phyloP scores from a whole-genome alignment of 2,113 vertebrate species.

The Labeo catla region DNA sequence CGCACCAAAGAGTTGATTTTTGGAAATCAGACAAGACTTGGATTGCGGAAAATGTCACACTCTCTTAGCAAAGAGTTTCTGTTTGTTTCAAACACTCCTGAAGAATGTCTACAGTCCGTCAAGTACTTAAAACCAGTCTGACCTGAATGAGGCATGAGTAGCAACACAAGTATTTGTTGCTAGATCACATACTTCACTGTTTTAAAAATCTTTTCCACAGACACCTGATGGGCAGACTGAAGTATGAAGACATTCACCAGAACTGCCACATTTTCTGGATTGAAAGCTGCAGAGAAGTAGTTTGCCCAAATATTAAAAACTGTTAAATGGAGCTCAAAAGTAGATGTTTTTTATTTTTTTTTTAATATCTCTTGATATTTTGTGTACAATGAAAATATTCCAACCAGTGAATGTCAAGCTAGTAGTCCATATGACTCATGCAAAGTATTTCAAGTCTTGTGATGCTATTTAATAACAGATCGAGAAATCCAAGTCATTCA shows the following conservation, averaged over 20 bases:
- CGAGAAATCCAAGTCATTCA: background rate
- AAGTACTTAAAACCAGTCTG: conserved; percentile 34
- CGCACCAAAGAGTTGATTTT: background rate
- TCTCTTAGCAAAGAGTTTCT: background rate
- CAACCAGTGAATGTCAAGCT: background rate
- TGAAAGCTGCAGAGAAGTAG: background rate
- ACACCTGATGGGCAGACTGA: background rate
- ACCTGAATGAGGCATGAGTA: conserved; percentile 44
- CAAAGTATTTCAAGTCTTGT: background rate
- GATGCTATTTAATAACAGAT: background rate
- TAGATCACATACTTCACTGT: background rate
- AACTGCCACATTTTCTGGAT: too few relatives aligned
- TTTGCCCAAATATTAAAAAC: background rate
- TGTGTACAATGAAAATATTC: background rate
- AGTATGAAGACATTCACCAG: background rate
- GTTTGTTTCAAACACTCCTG: background rate
- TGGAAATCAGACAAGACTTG: background rate
- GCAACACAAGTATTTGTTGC: conserved; percentile 20
- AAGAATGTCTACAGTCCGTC: background rate
- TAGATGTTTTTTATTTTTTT: background rate
- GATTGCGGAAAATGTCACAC: background rate
- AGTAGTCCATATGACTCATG: background rate
- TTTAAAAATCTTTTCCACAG: background rate
- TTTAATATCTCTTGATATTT: background rate
- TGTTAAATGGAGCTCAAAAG: background rate